Evolutionary conservation across 2,113 vertebrate genomes (phyloP), one percentile per base, ranked within the genome.

Genomic region (Callopanchax toddi): DNA sequence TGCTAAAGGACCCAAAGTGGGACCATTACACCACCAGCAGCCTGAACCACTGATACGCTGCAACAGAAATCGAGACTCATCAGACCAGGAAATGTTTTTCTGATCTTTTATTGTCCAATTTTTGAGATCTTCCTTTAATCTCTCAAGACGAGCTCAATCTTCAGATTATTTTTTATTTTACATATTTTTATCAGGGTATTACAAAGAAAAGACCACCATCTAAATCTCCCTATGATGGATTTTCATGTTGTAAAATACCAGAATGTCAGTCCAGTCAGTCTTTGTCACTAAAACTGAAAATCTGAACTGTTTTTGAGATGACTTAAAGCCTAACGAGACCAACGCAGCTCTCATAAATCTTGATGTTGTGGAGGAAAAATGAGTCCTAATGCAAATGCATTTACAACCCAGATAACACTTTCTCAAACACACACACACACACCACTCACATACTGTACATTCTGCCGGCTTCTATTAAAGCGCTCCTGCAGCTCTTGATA

Each of bases 401-500:
- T 83, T 85, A 82, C 83, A 84, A 58, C 65, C 68, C 67, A 77
- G 76, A 77, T 71, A 71, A 78, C 76, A 42, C 61, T 32, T 54
- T 51, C 43, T 21, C 29, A 32, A 5, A 32, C 2, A 32, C 29
- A 32, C 65, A 46, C 53, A 49, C 62, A 40, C 49, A 78, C 56
- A 48, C 63, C 53, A 7, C 2, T 36, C 48, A 57, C 58, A 57
- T 6, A 18, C 11, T 21, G 50, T 34, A 67, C 44, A 61, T 56
- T 50, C 62, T 56, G 61, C 6, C 66, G 53, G 79, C 74, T 89
- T 87, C 83, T 87, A 85, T 87, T 84, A 86, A 88, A 90, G 73
- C 75, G 64, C 74, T 91, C 81, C 89, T 93, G 91, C 87, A 79
- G 86, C 89, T 89, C 81, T 86, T 54, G 91, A 92, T 93, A 92